phyloP scores from a whole-genome alignment of 2,113 vertebrate genomes.

The Oryzias javanicus region DNA sequence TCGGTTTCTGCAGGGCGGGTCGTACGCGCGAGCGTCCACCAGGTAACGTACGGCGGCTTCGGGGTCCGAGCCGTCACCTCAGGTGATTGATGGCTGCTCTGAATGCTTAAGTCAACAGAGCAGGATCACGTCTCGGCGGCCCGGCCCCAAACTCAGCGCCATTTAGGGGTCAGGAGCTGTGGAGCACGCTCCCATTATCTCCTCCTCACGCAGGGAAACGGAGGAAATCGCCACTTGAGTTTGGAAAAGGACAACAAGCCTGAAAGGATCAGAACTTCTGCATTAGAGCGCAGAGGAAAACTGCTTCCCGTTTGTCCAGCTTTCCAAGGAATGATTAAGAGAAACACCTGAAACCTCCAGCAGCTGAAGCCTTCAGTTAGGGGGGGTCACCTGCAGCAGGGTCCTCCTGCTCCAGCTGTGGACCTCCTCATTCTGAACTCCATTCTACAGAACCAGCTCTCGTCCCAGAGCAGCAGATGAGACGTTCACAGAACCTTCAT shows the following conservation, averaged over 20 bases:
- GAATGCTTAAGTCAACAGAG: slow-evolving; percentile 81
- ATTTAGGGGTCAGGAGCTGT: slow-evolving; percentile 77
- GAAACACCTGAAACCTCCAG: no score
- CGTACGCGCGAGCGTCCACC: slow-evolving; percentile 64
- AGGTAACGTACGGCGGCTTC: slow-evolving; percentile 68
- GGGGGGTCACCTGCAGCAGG: no score
- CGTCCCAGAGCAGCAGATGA: no score
- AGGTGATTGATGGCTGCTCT: slow-evolving; percentile 79
- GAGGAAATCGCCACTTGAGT: slow-evolving; percentile 12
- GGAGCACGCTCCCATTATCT: slow-evolving; percentile 71
- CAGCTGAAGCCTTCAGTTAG: no score
- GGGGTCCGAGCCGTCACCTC: slow-evolving; percentile 69
- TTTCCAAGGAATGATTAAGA: no score
- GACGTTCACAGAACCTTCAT: no score
- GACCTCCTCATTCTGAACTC: no score
- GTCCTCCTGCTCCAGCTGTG: no score
- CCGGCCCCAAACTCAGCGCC: slow-evolving; percentile 69
- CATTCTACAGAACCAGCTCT: no score
- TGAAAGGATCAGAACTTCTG: not conserved
- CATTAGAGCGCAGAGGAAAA: no score
- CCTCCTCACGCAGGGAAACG: slow-evolving; percentile 48
- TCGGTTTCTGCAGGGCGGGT: slow-evolving; percentile 50
- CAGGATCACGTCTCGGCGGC: slow-evolving; percentile 73
- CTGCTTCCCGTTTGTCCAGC: no score
- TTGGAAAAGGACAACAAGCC: not conserved